Evolutionary conservation across 2,113 vertebrate genomes (phyloP).

Genomic region (Engystomops pustulosus): DNA sequence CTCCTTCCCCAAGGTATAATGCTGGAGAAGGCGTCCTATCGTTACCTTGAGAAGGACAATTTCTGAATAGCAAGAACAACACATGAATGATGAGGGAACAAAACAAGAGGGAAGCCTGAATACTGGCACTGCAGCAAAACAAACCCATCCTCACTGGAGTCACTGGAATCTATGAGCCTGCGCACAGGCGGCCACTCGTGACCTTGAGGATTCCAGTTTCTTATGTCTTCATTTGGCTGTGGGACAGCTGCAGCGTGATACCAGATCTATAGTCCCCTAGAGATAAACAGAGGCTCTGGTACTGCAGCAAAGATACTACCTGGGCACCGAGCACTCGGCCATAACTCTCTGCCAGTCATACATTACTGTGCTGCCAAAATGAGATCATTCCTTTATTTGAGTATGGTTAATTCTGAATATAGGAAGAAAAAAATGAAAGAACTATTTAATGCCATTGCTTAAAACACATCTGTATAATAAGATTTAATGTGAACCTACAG

Average conservation of each 20-base stretch:
- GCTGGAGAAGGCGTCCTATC: neutral
- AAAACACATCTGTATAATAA: too few species aligned
- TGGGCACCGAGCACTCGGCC: neutral
- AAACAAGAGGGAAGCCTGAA: constrained; percentile 42
- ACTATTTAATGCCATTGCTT: too few species aligned
- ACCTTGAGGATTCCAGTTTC: constrained; percentile 58
- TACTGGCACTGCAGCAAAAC: constrained; percentile 12
- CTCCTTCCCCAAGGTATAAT: neutral
- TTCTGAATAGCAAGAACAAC: constrained; percentile 6
- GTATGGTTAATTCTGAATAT: too few species aligned
- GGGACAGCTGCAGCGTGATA: constrained; percentile 51
- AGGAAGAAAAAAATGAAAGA: too few species aligned
- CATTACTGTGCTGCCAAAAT: neutral
- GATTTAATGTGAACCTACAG: too few species aligned
- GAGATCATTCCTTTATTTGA: neutral
- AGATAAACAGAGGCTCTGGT: constrained; percentile 15
- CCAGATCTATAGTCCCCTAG: constrained; percentile 50
- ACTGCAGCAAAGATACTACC: constrained; percentile 22
- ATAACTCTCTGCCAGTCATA: constrained; percentile 6
- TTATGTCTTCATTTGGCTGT: constrained; percentile 47
- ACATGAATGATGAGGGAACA: constrained; percentile 26
- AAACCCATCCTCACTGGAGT: constrained; percentile 31
- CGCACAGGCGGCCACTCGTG: constrained; percentile 29
- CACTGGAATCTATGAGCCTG: constrained; percentile 20
- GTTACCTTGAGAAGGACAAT: constrained; percentile 26